These are phyloP conservation scores for Pao palembangensis DNA, from an alignment of 2,113 vertebrate genomes.

Conservation along the genomic window DNA sequence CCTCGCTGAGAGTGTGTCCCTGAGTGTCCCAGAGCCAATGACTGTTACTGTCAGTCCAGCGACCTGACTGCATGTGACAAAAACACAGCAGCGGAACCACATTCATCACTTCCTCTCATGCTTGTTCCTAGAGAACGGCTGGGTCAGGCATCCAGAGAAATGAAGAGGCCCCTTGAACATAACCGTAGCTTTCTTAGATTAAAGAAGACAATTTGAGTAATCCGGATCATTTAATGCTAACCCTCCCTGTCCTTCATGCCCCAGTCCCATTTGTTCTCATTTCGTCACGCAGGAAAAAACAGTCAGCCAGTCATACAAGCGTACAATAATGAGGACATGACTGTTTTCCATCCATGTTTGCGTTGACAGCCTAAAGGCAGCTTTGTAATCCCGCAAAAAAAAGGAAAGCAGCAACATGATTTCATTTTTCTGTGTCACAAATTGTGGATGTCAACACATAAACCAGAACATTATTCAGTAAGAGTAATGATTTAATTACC, in stretches of 20 bases:
- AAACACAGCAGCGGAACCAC: conserved; percentile 26
- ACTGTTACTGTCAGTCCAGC: conserved; percentile 37
- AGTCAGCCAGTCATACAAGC: conserved; percentile 5
- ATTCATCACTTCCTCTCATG: conserved; percentile 17
- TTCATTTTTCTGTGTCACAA: conserved; percentile 1
- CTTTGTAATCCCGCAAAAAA: not conserved
- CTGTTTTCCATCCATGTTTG: conserved; percentile 13
- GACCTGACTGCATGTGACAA: conserved; percentile 51
- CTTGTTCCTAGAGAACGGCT: conserved; percentile 15
- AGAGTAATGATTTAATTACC: too few relatives aligned
- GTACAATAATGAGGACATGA: conserved; percentile 25
- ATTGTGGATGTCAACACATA: not conserved
- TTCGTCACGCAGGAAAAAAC: conserved; percentile 22
- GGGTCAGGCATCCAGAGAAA: not conserved
- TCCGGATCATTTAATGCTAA: not conserved
- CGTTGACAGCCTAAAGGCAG: conserved; percentile 13
- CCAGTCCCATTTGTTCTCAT: not conserved
- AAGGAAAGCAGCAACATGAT: conserved; percentile 8
- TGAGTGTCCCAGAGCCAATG: conserved; percentile 16
- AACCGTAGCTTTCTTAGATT: not conserved
- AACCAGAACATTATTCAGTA: too few relatives aligned
- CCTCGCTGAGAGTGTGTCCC: conserved; percentile 23
- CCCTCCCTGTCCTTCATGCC: not conserved
- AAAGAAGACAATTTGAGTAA: not conserved
- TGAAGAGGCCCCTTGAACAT: not conserved